Conservation (phyloP, 1,140 invertebrate genomes). For the Drosophila fuyamai region DNA sequence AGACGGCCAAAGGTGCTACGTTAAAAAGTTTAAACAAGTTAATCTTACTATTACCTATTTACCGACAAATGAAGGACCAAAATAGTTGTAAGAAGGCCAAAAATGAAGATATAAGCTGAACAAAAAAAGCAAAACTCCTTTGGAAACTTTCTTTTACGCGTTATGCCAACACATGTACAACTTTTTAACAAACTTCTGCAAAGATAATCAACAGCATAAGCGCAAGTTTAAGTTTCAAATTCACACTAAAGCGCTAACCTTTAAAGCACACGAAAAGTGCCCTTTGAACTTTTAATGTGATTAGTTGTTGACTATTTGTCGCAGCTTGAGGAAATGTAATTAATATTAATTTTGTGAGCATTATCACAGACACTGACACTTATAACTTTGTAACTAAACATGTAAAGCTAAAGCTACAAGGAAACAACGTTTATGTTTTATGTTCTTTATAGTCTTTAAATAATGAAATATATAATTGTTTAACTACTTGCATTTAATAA, state of each 20-base stretch:
- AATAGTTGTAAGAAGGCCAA: neutral
- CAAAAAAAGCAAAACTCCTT: neutral
- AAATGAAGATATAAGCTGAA: neutral
- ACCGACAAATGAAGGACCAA: neutral
- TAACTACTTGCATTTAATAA: too few relatives aligned
- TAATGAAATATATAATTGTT: too few relatives aligned
- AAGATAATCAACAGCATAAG: conserved; percentile 1
- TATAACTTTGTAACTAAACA: neutral
- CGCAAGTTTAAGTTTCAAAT: conserved; percentile 16
- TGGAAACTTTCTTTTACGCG: neutral
- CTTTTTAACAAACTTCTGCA: neutral
- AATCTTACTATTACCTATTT: neutral
- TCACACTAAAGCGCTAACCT: conserved; percentile 3
- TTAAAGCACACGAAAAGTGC: conserved; percentile 5
- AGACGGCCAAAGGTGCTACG: too few relatives aligned
- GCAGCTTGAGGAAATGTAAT: conserved; percentile 14
- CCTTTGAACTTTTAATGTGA: conserved; percentile 29
- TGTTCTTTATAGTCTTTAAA: too few relatives aligned
- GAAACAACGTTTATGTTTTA: too few relatives aligned
- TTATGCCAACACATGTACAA: neutral
- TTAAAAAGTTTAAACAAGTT: too few relatives aligned
- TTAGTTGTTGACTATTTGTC: conserved; percentile 26
- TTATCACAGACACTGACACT: neutral
- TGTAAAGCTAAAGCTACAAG: neutral
- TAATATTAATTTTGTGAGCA: conserved; percentile 9